Percentiles rank a stretch among this genome's conserved stretches.
phyloP scores from a whole-genome alignment of 2,888 invertebrate species.

The Meloe dianella region DNA sequence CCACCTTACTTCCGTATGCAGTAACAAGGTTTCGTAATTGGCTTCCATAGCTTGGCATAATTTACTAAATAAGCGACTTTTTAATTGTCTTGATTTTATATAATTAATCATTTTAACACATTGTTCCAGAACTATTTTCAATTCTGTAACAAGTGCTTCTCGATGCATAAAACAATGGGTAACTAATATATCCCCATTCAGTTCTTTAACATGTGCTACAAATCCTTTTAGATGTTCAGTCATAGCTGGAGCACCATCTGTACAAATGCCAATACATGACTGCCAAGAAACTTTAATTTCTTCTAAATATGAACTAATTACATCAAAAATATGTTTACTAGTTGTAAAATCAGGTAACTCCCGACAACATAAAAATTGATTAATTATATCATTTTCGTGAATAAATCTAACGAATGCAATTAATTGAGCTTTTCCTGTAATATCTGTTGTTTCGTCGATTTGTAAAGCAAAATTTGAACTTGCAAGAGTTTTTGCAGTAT shows the following conservation, averaged over 20 bases:
- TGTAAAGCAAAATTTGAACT: slow-evolving; percentile 34
- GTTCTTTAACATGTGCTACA: slow-evolving; percentile 23
- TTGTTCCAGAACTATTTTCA: too few relatives aligned
- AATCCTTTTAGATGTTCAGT: slow-evolving; percentile 32
- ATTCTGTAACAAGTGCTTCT: slow-evolving; percentile 2
- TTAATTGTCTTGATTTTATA: too few relatives aligned
- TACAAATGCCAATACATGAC: slow-evolving; percentile 34
- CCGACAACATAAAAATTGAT: too few relatives aligned
- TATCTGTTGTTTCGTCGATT: slow-evolving; percentile 34
- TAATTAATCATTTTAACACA: too few relatives aligned
- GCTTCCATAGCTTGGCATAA: too few relatives aligned
- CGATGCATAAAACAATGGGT: slow-evolving; percentile 12
- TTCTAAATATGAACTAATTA: slow-evolving; percentile 13
- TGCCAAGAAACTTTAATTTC: background rate
- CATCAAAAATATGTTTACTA: background rate
- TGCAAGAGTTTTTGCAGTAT: background rate
- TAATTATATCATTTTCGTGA: too few relatives aligned
- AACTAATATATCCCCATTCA: too few relatives aligned
- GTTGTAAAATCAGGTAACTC: too few relatives aligned
- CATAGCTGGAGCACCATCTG: slow-evolving; percentile 35
- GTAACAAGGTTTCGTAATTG: background rate
- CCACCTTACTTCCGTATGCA: background rate
- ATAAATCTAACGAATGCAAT: slow-evolving; percentile 25
- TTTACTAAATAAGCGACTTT: too few relatives aligned
- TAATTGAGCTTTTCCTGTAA: slow-evolving; percentile 32